Conservation (phyloP, 2,113 vertebrate genomes). For the Melanerpes formicivorus region DNA sequence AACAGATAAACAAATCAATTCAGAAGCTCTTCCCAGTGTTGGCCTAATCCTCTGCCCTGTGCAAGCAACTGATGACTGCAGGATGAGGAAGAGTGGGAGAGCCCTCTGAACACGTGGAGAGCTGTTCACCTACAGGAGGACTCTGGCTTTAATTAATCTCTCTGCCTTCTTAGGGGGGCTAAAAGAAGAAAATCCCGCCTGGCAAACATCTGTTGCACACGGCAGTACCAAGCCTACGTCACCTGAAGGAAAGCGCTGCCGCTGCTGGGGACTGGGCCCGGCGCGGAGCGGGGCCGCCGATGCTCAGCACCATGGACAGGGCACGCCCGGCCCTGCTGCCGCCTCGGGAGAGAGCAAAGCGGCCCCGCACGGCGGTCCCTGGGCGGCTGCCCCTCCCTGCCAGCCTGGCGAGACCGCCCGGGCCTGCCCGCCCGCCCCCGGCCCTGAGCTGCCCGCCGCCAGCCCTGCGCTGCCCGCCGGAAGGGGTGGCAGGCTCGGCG, state of each 20-base stretch:
- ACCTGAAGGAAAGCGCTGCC: background rate
- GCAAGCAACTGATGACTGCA: background rate
- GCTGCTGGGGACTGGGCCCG: background rate
- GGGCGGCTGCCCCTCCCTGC: background rate
- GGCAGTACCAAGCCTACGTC: background rate
- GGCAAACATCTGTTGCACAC: conserved; percentile 46
- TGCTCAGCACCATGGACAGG: conserved; percentile 72
- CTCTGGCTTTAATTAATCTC: conserved; percentile 48
- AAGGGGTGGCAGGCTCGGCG: background rate
- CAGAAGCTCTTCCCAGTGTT: background rate
- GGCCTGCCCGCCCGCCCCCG: background rate
- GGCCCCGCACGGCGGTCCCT: background rate
- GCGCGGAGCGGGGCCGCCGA: background rate
- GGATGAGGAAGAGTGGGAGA: background rate
- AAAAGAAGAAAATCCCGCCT: conserved; percentile 25
- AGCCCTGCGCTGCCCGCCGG: background rate
- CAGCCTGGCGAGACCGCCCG: no score
- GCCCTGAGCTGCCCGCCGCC: background rate
- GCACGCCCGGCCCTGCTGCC: background rate
- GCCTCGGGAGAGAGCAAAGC: no score
- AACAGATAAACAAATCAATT: background rate
- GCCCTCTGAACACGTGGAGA: accelerated
- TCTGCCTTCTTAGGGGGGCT: conserved; percentile 26
- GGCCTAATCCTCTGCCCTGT: background rate
- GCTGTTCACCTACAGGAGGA: background rate